Percentiles rank a stretch among this genome's conserved stretches.
Evolutionary conservation across 2,888 invertebrate genomes (phyloP).

Genomic region (Hirudinaria manillensis): DNA sequence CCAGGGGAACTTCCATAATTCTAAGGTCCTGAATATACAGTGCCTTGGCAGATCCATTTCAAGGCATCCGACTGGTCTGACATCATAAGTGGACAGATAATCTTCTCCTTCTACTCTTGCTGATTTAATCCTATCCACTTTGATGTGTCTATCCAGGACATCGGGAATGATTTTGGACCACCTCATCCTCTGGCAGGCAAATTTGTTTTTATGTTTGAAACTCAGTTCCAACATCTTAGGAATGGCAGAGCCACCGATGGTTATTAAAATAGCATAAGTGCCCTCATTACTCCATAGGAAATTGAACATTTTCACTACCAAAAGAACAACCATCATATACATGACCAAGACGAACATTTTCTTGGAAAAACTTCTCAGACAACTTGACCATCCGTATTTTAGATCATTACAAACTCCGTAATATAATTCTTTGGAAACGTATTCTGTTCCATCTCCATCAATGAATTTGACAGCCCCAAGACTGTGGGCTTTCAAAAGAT

Average conservation of each 20-base stretch:
- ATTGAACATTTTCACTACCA: slow-evolving; percentile 35
- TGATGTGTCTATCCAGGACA: slow-evolving; percentile 40
- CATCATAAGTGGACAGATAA: slow-evolving; percentile 41
- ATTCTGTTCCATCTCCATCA: slow-evolving; percentile 42
- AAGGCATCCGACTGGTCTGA: slow-evolving; percentile 40
- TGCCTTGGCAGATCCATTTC: slow-evolving; percentile 40
- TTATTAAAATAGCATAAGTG: slow-evolving; percentile 31
- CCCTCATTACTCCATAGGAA: slow-evolving; percentile 35
- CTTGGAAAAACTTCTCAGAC: slow-evolving; percentile 34
- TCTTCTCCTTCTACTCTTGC: slow-evolving; percentile 37
- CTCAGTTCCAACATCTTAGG: slow-evolving; percentile 37
- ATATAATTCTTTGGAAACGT: slow-evolving; percentile 42
- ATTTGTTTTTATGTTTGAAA: slow-evolving; percentile 14
- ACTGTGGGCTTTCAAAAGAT: slow-evolving; percentile 41
- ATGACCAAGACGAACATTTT: slow-evolving; percentile 34
- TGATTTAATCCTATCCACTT: slow-evolving; percentile 39
- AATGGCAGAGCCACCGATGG: slow-evolving; percentile 32
- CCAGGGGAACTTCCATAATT: slow-evolving; percentile 42
- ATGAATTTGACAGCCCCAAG: slow-evolving; percentile 43
- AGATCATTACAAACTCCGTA: slow-evolving; percentile 41
- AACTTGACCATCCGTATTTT: slow-evolving; percentile 39
- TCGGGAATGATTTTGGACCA: slow-evolving; percentile 42
- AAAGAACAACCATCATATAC: slow-evolving; percentile 37
- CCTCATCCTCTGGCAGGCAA: slow-evolving; percentile 17
- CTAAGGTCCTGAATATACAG: slow-evolving; percentile 34